These are phyloP conservation scores for Malurus melanocephalus DNA, from an alignment of 2,113 vertebrate genomes.

Conservation along the genomic window DNA sequence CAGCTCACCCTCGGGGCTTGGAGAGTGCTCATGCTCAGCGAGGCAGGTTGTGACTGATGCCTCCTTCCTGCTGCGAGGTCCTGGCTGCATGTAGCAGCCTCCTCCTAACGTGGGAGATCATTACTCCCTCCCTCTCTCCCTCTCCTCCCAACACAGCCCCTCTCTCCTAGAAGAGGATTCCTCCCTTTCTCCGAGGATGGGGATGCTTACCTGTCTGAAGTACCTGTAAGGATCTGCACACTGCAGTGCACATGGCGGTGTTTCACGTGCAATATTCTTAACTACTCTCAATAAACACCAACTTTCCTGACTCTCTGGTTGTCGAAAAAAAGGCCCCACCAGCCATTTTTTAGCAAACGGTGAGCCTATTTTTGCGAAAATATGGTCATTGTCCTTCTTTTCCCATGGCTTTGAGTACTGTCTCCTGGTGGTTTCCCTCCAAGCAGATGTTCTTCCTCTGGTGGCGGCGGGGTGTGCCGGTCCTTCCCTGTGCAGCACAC, in stretches of 20 bases:
- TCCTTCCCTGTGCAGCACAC: not conserved
- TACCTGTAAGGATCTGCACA: not conserved
- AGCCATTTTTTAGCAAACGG: not conserved
- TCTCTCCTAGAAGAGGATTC: not conserved
- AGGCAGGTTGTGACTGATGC: not conserved
- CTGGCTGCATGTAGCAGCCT: not conserved
- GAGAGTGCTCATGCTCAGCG: not conserved
- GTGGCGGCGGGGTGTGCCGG: accelerated
- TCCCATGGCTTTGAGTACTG: not conserved
- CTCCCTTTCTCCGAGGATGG: not conserved
- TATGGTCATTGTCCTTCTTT: not conserved
- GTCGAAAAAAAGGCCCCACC: not conserved
- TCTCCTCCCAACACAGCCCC: not conserved
- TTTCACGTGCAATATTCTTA: not conserved
- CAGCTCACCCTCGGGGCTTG: not conserved
- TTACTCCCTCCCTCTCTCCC: not conserved
- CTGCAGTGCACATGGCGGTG: not conserved
- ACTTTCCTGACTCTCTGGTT: not conserved
- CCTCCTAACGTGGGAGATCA: not conserved
- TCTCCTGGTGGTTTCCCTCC: not conserved
- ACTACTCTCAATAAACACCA: not conserved
- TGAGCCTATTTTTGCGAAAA: not conserved
- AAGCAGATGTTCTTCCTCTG: not conserved
- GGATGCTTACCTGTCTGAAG: not conserved
- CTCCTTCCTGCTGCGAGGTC: not conserved